Base-by-base conservation (phyloP, 2,888 invertebrate species). In the Panzeria rudis region DNA sequence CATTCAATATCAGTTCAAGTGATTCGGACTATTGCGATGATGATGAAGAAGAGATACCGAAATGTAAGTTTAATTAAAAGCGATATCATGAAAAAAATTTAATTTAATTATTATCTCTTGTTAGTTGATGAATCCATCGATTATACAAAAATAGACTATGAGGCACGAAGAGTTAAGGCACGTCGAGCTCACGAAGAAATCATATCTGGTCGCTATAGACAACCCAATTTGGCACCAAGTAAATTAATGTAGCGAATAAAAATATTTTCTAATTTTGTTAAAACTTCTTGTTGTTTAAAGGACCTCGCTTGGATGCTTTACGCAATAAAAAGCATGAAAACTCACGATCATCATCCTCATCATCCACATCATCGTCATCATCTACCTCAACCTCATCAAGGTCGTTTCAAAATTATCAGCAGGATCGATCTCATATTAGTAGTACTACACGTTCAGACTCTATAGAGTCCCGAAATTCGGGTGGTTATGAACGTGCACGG, bases 121-220 rank as follows among this genome's bases (percentile, higher is more conserved):
- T 0, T 2, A 92, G 92, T 89, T 88, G 92, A 92, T 72, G 93
- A 92, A 75, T 89, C 91, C 23, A 91, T 93, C 83, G 93, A 93
- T 83, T 92, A 93, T 35, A 91, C 93, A 0, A 92, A 92, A 86
- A 92, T 93, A 71, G 93, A 93, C 84, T 93, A 92, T 81, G 93
- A 93, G 72, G 91, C 91, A 3, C 89, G 93, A 2, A 89, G 92
- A 9, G 91, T 92, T 0, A 93, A 93, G 86, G 93, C 92, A 11
- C 89, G 93, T 3, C 88, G 93, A 11, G 93, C 93, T 0, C 93
- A 93, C 69, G 93, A 93, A 86, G 93, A 93, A 88, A 91, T 93
- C 41, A 91, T 93, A 54, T 92, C 92, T 13, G 93, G 93, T 54
- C 89, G 92, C 13, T 93, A 90, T 87, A 90, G 93, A 15, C 92